Evolutionary conservation across 2,113 vertebrate species (phyloP), one percentile per base, ranked within the genome.

Genomic region (Aleadryas rufinucha): DNA sequence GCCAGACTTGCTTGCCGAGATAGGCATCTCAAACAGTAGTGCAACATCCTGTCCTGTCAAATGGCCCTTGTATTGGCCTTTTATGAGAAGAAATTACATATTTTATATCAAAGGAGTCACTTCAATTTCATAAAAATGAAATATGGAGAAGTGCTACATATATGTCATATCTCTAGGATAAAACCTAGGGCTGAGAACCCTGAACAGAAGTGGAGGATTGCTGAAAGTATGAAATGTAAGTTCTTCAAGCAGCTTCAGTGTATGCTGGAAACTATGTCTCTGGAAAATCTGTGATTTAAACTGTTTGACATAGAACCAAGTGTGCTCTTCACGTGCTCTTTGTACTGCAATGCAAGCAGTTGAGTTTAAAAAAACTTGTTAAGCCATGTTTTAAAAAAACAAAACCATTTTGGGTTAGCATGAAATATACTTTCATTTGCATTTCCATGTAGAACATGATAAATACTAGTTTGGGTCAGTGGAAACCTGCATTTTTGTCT

Each of bases 41-140:
- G 72, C 76, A 86, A 45, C 92, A 94, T 96, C 88, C 90, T 82
- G 83, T 76, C 76, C 93, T 92, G 85, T 96, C 83, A 92, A 90
- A 89, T 71, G 56, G 80, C 37, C 31, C 47, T 75, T 71, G 49
- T 80, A 84, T 86, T 17, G 14, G 71, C 49, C 87, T 84, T 94
- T 86, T 96, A 89, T 91, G 84, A 93, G 82, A 77, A 93, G 59
- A 93, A 96, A 95, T 88, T 71, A 59, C 65, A 15, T 95, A 71
- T 89, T 95, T 95, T 91, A 30, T 53, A 86, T 93, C 80, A 92
- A 86, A 90, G 56, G 71, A 92, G 44, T 86, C 64, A 66, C 31
- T 93, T 31, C 69, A 59, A 52, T 94, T 95, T 86, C 83, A 86
- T 86, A 89, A 95, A 94, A 94, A 89, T 91, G 83, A 94, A 93